A percentile compares a stretch with the other conserved stretches of the same genome.
These are phyloP conservation scores for Nudaria mundana DNA, from an alignment of 2,888 invertebrate species.

Conservation along the genomic window DNA sequence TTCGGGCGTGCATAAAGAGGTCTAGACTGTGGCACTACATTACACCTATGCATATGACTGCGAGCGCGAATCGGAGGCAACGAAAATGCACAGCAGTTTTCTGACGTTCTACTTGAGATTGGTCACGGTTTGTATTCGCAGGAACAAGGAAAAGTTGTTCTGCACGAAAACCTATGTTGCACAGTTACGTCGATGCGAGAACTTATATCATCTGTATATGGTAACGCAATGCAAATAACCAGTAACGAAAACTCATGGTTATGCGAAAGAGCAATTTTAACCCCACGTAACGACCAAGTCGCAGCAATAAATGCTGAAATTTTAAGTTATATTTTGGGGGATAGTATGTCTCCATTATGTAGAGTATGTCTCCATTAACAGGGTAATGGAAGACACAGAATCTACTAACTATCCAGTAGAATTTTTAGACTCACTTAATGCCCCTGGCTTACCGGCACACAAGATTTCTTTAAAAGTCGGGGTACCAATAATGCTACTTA, in stretches of 20 bases:
- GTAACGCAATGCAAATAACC: slow-evolving; percentile 2
- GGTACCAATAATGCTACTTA: slow-evolving; percentile 7
- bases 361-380: slow-evolving; percentile 26
- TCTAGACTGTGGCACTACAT: slow-evolving; percentile 29
- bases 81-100: too few relatives aligned
- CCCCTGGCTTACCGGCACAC: slow-evolving; percentile 23
- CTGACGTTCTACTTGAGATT: too few relatives aligned
- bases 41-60: too few relatives aligned
- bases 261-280: slow-evolving; percentile 28
- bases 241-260: slow-evolving; percentile 1
- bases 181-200: too few relatives aligned
- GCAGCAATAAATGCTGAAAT: slow-evolving; percentile 21
- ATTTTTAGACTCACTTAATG: slow-evolving; percentile 34
- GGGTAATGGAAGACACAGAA: slow-evolving; percentile 24
- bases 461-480: slow-evolving; percentile 22
- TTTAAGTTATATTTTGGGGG: slow-evolving; percentile 24
- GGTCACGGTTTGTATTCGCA: too few relatives aligned
- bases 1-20: slow-evolving; percentile 29
- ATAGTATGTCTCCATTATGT: too few relatives aligned
- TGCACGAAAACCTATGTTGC: too few relatives aligned
- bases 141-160: too few relatives aligned
- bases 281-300: slow-evolving; percentile 26
- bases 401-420: slow-evolving; percentile 28
- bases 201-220: too few relatives aligned
- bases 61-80: too few relatives aligned